A percentile compares a stretch with the other conserved stretches of the same genome.
phyloP scores from a whole-genome alignment of 2,113 vertebrate genomes.

The Sitta europaea region DNA sequence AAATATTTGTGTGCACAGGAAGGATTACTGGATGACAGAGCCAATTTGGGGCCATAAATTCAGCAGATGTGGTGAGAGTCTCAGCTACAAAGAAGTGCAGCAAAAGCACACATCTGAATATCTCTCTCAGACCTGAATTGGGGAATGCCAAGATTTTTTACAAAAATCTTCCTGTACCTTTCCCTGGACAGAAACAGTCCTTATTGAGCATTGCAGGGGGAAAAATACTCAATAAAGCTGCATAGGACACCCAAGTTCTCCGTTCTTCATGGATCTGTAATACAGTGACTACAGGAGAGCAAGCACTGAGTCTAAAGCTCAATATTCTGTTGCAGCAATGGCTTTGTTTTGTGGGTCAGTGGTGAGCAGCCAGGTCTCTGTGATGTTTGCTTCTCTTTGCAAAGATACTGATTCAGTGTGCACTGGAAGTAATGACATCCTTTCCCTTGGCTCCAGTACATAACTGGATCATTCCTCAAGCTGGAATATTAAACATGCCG shows the following conservation, averaged over 20 bases:
- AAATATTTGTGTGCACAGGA: background rate
- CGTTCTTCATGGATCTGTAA: background rate
- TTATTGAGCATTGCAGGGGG: background rate
- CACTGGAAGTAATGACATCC: background rate
- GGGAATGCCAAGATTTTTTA: background rate
- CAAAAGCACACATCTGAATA: background rate
- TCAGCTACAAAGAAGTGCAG: background rate
- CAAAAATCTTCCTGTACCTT: background rate
- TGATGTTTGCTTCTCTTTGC: background rate
- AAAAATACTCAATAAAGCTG: background rate
- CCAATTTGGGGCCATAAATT: background rate
- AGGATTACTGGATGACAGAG: background rate
- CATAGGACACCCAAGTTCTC: background rate
- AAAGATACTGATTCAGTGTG: background rate
- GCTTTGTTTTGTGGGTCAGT: background rate
- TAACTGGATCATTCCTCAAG: conserved; percentile 45
- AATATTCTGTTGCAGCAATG: background rate
- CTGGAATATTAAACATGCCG: conserved; percentile 46
- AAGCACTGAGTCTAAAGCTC: background rate
- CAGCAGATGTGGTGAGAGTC: background rate
- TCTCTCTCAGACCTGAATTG: background rate
- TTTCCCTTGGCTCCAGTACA: conserved; percentile 7
- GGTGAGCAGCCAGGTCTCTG: background rate
- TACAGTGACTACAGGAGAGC: background rate
- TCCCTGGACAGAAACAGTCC: background rate